Base-by-base conservation (phyloP, 1,140 invertebrate species). In the Calliphora vicina region DNA sequence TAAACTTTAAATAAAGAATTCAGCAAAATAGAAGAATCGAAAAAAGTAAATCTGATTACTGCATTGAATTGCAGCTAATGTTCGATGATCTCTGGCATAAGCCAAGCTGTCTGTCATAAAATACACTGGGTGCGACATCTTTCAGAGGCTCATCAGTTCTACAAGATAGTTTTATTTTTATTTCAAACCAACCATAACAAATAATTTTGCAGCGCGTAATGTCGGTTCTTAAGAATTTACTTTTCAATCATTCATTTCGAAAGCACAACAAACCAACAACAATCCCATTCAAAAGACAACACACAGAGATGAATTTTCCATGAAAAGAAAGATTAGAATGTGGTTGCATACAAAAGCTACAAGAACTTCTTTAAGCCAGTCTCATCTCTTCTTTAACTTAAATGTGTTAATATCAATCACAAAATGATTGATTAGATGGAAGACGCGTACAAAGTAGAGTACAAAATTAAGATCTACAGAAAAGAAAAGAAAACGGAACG, bases 11-110 rank as follows among this genome's bases (percentile, higher is more conserved):
- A n/a, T n/a, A n/a, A n/a, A n/a, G n/a, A n/a, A n/a, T n/a, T n/a
- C 61, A 67, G 1, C n/a, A 67, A 20, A 23, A 67, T 5, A 23
- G 5, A 67, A 67, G 61, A 67, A 35, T 35, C 5, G 6, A 1
- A 6, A 2, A 67, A 10, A 67, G 23, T n/a, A 10, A 23, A 67
- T 67, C 61, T 67, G 61, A 67, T 67, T 67, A 67, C n/a, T 5
- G 2, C 20, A 25, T 20, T 78, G 29, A 45, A 78, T 6, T 78
- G 42, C 25, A 26, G 74, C 74, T 78, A 78, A 78, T 78, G 74
- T 78, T 78, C 74, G 74, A 78, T 78, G 74, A 78, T 78, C 74
- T 78, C 74, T 78, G 74, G 74, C 74, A 78, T 78, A 78, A 78
- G 74, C 74, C 74, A 78, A 43, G 74, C 35, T 78, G 35, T 78